Conservation (phyloP, 1,140 invertebrate genomes). For the Drosophila mojavensis region DNA sequence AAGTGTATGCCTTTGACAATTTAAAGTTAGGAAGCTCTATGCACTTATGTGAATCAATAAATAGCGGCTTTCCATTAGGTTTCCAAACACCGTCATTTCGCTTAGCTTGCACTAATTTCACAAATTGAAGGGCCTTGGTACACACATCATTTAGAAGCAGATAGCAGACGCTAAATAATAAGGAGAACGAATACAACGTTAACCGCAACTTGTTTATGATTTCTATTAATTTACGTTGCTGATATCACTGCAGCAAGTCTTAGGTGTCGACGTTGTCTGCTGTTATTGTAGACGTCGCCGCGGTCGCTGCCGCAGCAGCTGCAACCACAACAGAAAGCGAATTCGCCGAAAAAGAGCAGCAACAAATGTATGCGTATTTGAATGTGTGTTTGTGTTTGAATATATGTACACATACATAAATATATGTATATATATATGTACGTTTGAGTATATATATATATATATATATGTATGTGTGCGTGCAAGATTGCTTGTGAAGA, state of each 20-base stretch:
- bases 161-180: background rate
- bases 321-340: slow-evolving; percentile 43
- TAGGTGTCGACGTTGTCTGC: slow-evolving; percentile 2
- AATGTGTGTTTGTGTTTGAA: slow-evolving; percentile 5
- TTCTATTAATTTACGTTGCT: slow-evolving; percentile 22
- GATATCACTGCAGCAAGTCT: slow-evolving; percentile 21
- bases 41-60: background rate
- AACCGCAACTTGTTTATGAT: slow-evolving; percentile 40
- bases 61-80: background rate
- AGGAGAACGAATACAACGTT: slow-evolving; percentile 9
- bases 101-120: background rate
- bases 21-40: too few relatives aligned
- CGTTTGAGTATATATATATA: background rate
- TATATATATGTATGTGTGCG: slow-evolving; percentile 8
- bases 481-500: slow-evolving; percentile 8
- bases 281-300: slow-evolving; percentile 11
- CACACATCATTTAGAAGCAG: background rate
- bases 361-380: slow-evolving; percentile 35
- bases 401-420: background rate
- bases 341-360: slow-evolving; percentile 48
- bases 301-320: slow-evolving; percentile 28
- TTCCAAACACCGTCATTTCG: background rate
- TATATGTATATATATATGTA: background rate
- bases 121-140: background rate
- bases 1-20: too few relatives aligned